Conservation (phyloP, 2,888 invertebrate species). For the Torymus texanus region DNA sequence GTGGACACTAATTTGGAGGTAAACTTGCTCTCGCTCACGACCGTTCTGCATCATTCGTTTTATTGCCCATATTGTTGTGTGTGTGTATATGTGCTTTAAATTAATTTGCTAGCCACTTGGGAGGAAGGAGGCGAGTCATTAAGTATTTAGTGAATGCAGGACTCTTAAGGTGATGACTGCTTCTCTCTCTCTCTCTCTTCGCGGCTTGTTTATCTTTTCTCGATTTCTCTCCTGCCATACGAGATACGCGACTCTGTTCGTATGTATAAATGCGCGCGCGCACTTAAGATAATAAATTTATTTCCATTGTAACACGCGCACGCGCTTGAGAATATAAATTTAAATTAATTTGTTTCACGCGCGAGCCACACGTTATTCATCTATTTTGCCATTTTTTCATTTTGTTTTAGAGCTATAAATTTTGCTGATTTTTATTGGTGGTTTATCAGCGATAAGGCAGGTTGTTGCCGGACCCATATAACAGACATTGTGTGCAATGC, state of each 20-base stretch:
- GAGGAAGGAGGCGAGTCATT: slow-evolving; percentile 19
- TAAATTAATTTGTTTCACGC: no score
- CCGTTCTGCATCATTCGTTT: slow-evolving; percentile 11
- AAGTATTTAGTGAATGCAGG: slow-evolving; percentile 42
- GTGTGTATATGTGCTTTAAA: slow-evolving; percentile 33
- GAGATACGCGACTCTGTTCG: background rate
- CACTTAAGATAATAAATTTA: slow-evolving; percentile 29
- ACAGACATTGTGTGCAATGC: no score
- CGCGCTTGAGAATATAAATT: no score
- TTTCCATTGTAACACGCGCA: background rate
- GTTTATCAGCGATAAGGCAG: no score
- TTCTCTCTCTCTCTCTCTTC: background rate
- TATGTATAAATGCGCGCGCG: background rate
- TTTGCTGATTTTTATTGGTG: no score
- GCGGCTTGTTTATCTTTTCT: slow-evolving; percentile 30
- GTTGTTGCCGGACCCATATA: no score
- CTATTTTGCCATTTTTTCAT: no score
- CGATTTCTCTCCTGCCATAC: background rate
- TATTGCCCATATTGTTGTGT: slow-evolving; percentile 33
- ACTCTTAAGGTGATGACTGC: slow-evolving; percentile 42
- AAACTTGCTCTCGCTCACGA: slow-evolving; percentile 10
- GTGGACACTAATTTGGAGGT: slow-evolving; percentile 46
- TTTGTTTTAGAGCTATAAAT: no score
- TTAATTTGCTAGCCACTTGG: slow-evolving; percentile 37
- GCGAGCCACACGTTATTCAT: no score